Evolutionary conservation across 2,797 vertebrate species (phyloP), one percentile per base, ranked within the genome.

Genomic region (Staurois parvus): DNA sequence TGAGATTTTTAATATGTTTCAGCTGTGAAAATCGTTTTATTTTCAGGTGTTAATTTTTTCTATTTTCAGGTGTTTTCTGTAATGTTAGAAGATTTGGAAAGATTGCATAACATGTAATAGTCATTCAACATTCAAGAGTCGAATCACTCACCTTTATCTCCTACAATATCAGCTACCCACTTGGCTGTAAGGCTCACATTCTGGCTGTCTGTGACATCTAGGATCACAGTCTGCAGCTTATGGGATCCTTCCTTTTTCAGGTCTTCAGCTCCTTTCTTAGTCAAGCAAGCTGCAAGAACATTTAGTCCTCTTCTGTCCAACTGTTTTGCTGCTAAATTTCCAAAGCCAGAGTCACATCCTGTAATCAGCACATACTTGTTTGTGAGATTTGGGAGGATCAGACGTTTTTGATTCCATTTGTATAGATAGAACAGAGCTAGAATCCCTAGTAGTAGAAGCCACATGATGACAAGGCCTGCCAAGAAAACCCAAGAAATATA

Each of bases 211-310:
- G 87, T 89, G 83, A 94, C 88, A 0, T 94, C 92, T 86, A 92
- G 82, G 66, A 91, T 85, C 3, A 90, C 52, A 0, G 91, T 94
- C 62, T 90, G 88, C 34, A 94, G 88, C 3, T 91, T 90, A 0
- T 29, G 1, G 0, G 93, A 93, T 0, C 90, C 0, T 32, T 45
- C 84, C 0, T 0, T 62, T 85, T 79, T 92, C 37, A 86, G 45
- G 8, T 72, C 72, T 69, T 86, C 84, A 77, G 84, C 84, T 29
- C 84, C 84, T 64, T 88, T 92, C 59, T 96, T 93, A 0, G 93
- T 95, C 68, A 96, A 90, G 80, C 96, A 97, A 0, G 93, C 94
- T 0, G 96, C 96, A 87, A 98, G 89, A 59, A 98, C 96, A 0
- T 29, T 91, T 90, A 97, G 91, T 19, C 97, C 96, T 56, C 88